phyloP scores from a whole-genome alignment of 2,113 vertebrate genomes.

The Ceratotherium simum region DNA sequence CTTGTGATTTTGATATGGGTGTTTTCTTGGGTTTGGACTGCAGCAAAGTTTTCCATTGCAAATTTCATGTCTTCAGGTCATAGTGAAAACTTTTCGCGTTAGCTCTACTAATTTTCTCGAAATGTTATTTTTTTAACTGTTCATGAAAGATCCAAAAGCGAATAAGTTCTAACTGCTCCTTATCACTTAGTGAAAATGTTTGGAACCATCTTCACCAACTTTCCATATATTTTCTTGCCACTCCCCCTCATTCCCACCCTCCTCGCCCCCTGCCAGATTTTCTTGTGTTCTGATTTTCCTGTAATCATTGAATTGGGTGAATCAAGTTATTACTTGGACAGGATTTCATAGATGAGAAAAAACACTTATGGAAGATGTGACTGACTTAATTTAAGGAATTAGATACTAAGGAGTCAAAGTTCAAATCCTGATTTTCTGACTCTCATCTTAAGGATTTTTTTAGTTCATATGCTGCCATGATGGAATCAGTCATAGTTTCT shows the following conservation, averaged over 20 bases:
- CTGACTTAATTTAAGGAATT: slow-evolving; percentile 10
- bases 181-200: slow-evolving; percentile 27
- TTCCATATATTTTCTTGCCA: background rate
- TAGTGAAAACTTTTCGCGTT: slow-evolving; percentile 28
- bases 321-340: background rate
- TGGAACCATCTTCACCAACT: background rate
- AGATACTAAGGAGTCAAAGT: slow-evolving; percentile 16
- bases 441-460: background rate
- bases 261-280: background rate
- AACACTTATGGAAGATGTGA: background rate
- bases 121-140: background rate
- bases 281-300: slow-evolving; percentile 37
- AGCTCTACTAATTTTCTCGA: slow-evolving; percentile 24
- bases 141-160: background rate
- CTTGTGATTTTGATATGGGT: slow-evolving; percentile 47
- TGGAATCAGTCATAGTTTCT: background rate
- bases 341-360: slow-evolving; percentile 26
- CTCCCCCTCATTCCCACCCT: background rate
- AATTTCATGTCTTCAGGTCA: slow-evolving; percentile 41
- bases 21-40: slow-evolving; percentile 15
- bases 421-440: slow-evolving; percentile 1
- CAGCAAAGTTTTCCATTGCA: slow-evolving; percentile 15
- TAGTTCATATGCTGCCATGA: background rate
- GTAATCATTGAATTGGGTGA: background rate
- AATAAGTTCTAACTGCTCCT: slow-evolving; percentile 2